phyloP scores from a whole-genome alignment of 2,888 invertebrate genomes.

The Ferrisia virgata region DNA sequence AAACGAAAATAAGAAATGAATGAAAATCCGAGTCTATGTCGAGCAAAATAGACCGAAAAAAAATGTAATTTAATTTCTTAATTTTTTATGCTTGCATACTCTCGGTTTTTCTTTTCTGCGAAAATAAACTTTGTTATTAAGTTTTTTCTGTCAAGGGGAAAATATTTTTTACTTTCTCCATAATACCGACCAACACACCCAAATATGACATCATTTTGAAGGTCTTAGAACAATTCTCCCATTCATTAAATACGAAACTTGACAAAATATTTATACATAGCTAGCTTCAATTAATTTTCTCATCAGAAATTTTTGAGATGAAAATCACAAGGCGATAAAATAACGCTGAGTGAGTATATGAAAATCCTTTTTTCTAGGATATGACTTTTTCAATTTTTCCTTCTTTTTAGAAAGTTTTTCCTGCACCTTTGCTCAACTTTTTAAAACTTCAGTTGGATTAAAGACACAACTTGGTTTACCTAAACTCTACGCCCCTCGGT shows the following conservation, averaged over 20 bases:
- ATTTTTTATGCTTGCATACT: not conserved
- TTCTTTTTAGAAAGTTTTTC: no score
- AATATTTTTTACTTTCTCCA: not conserved
- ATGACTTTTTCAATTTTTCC: no score
- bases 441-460: no score
- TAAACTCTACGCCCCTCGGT: no score
- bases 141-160: not conserved
- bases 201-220: not conserved
- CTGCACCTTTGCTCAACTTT: no score
- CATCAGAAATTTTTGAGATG: no score
- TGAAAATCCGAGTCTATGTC: not conserved
- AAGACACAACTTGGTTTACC: no score
- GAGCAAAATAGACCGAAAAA: not conserved
- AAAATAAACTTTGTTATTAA: not conserved
- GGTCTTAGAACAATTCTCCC: not conserved
- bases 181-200: not conserved
- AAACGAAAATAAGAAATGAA: not conserved
- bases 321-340: no score
- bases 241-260: not conserved
- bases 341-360: no score
- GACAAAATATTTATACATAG: not conserved
- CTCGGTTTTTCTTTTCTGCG: not conserved
- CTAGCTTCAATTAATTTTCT: no score
- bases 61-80: not conserved
- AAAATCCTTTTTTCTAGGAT: no score